Conservation (phyloP, 2,888 invertebrate genomes). For the Orgyia antiqua region DNA sequence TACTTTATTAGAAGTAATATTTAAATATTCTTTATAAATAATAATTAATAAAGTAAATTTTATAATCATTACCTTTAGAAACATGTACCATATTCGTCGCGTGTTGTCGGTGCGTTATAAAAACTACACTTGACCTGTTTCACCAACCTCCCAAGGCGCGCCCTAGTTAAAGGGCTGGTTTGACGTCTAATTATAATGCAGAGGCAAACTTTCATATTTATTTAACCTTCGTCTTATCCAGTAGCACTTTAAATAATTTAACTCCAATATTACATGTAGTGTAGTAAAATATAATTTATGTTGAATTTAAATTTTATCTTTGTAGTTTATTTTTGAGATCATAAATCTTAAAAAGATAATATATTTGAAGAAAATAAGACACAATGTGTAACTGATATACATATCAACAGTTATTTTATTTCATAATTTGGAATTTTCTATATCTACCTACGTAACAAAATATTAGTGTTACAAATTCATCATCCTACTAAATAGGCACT, state of each 20-base stretch:
- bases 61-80: no score
- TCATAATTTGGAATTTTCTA: constrained; percentile 30
- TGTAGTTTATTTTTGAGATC: no score
- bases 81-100: constrained; percentile 25
- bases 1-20: no score
- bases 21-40: no score
- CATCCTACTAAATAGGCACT: constrained; percentile 31
- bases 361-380: constrained; percentile 17
- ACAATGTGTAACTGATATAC: constrained; percentile 30
- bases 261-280: no score
- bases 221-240: constrained; percentile 23
- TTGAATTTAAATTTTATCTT: no score
- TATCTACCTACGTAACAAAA: constrained; percentile 25
- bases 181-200: constrained; percentile 40
- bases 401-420: constrained; percentile 47
- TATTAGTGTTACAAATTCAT: constrained; percentile 24
- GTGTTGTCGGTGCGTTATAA: constrained; percentile 44
- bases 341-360: not conserved
- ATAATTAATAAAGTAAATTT: no score
- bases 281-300: no score
- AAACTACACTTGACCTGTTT: constrained; percentile 57
- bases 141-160: constrained; percentile 35
- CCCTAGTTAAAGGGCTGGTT: constrained; percentile 25
- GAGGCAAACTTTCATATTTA: constrained; percentile 32
- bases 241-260: no score